phyloP scores from a whole-genome alignment of 1,140 invertebrate species.

The Drosophila biarmipes region DNA sequence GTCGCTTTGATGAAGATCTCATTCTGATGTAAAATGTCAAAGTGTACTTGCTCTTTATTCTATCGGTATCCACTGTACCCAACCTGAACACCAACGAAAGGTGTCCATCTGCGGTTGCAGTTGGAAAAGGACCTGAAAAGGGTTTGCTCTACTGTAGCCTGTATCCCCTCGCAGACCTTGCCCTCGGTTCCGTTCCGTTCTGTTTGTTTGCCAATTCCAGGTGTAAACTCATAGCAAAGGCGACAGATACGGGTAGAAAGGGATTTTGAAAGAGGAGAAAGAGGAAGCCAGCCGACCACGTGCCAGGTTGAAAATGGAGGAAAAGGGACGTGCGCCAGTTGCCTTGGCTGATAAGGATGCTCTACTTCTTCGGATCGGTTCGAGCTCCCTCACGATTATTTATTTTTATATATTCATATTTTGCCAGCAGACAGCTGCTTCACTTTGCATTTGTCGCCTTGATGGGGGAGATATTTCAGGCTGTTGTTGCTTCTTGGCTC shows the following conservation, averaged over 20 bases:
- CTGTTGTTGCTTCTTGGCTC: slow-evolving; percentile 24
- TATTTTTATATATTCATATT: slow-evolving; percentile 61
- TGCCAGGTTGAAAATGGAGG: slow-evolving; percentile 27
- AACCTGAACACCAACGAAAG: slow-evolving; percentile 31
- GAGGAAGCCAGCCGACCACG: slow-evolving; percentile 59
- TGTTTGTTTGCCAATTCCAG: slow-evolving; percentile 80
- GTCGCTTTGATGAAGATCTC: no score
- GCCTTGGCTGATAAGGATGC: slow-evolving; percentile 62
- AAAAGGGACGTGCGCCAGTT: slow-evolving; percentile 72
- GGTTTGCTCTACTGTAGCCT: slow-evolving; percentile 42
- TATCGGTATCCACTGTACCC: slow-evolving; percentile 21
- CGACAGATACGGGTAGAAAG: slow-evolving; percentile 29
- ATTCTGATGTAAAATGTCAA: no score
- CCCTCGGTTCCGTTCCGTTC: slow-evolving; percentile 19
- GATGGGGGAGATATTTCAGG: slow-evolving; percentile 58
- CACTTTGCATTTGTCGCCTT: slow-evolving; percentile 42
- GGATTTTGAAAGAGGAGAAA: slow-evolving; percentile 32
- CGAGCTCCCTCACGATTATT: slow-evolving; percentile 26
- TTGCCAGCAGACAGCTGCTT: slow-evolving; percentile 57
- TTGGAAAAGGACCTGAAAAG: slow-evolving; percentile 55
- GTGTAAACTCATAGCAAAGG: slow-evolving; percentile 73
- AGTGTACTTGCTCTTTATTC: no score
- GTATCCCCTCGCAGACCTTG: slow-evolving; percentile 21
- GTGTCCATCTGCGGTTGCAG: slow-evolving; percentile 73
- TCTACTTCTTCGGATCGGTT: slow-evolving; percentile 29